A percentile compares a stretch with the other conserved stretches of the same genome.
phyloP scores from a whole-genome alignment of 92 coral and sea anemone genomes.

The Blastomussa wellsi region DNA sequence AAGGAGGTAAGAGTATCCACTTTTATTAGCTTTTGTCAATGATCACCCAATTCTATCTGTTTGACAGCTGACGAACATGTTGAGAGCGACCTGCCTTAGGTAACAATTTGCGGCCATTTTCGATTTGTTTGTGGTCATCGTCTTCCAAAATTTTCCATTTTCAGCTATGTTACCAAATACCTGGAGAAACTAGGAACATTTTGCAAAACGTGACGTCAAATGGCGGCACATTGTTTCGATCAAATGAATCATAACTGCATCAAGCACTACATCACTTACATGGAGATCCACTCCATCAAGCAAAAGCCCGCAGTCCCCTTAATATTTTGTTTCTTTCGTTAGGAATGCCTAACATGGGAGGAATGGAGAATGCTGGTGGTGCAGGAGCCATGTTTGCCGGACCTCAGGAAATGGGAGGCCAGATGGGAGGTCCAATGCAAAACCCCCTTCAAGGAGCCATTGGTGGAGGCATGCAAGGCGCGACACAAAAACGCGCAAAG shows the following conservation, averaged over 20 bases:
- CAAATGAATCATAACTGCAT: too few species aligned
- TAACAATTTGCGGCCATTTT: too few species aligned
- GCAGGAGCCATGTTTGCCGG: slow-evolving; percentile 49
- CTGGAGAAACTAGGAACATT: too few species aligned
- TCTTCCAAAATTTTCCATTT: too few species aligned
- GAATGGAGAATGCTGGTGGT: slow-evolving; percentile 44
- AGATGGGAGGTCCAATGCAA: slow-evolving; percentile 41
- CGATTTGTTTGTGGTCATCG: too few species aligned
- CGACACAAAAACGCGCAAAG: slow-evolving; percentile 55
- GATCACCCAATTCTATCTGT: not conserved
- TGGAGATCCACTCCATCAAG: not conserved
- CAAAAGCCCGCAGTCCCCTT: not conserved
- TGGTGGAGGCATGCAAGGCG: slow-evolving; percentile 39
- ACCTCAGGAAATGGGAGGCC: slow-evolving; percentile 47
- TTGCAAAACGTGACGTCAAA: too few species aligned
- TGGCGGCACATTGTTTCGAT: too few species aligned
- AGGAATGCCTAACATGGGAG: slow-evolving; percentile 51
- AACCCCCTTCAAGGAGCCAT: slow-evolving; percentile 35
- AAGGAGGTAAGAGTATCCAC: slow-evolving; percentile 26
- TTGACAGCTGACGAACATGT: not conserved
- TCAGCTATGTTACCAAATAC: too few species aligned
- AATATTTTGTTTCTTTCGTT: not conserved
- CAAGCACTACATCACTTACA: too few species aligned
- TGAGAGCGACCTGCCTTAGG: not conserved
- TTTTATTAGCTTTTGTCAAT: not conserved